Percentiles rank a stretch among this genome's conserved stretches.
These are phyloP conservation scores for Lepisosteus osseus DNA, from an alignment of 2,113 vertebrate genomes.

Conservation along the genomic window DNA sequence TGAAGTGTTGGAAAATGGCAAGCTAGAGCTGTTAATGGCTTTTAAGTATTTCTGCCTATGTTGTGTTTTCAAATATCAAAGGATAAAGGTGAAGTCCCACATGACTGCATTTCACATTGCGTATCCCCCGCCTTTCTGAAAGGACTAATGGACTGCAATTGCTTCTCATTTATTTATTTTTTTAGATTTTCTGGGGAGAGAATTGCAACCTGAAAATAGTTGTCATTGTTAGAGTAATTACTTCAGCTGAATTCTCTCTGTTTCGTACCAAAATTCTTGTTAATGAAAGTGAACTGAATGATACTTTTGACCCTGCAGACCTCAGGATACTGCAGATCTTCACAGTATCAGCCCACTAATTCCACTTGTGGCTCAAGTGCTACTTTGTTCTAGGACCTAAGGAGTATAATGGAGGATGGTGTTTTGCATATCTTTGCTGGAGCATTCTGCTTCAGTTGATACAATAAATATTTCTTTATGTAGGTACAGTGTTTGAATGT, in stretches of 20 bases:
- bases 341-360: too few relatives aligned
- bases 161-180: neutral
- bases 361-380: too few relatives aligned
- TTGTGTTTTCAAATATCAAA: neutral
- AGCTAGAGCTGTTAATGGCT: conserved; percentile 13
- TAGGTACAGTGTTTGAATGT: too few relatives aligned
- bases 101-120: neutral
- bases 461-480: too few relatives aligned
- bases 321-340: too few relatives aligned
- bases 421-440: too few relatives aligned
- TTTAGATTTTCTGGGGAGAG: neutral
- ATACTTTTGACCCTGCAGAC: neutral
- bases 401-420: too few relatives aligned
- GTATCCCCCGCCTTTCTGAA: neutral
- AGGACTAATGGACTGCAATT: conserved; percentile 8
- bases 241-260: neutral
- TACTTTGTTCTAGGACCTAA: too few relatives aligned
- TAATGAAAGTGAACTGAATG: neutral
- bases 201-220: neutral
- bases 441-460: too few relatives aligned
- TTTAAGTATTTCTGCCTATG: neutral
- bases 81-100: neutral
- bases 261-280: neutral
- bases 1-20: neutral
- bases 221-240: neutral